phyloP scores from a whole-genome alignment of 2,888 invertebrate species.

The Hedya salicella region DNA sequence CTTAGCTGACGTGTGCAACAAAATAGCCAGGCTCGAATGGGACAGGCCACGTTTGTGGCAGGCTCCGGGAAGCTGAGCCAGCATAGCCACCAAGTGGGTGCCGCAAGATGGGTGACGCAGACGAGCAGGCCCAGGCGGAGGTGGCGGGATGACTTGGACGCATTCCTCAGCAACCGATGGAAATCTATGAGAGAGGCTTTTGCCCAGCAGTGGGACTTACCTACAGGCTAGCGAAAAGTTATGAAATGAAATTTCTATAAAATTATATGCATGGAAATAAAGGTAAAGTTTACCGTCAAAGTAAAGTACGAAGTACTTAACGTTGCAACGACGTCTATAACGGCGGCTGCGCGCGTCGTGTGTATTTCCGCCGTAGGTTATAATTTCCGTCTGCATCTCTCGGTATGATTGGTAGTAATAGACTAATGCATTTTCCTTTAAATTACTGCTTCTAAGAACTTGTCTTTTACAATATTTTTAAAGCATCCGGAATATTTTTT shows the following conservation, averaged over 20 bases:
- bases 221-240: neutral
- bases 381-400: slow-evolving; percentile 29
- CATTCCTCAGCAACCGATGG: too few species aligned
- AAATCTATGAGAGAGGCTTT: too few species aligned
- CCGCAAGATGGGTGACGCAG: too few species aligned
- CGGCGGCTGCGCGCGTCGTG: neutral
- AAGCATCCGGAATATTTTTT: too few species aligned
- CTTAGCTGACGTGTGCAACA: too few species aligned
- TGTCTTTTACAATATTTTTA: too few species aligned
- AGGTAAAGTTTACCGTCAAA: neutral
- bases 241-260: neutral
- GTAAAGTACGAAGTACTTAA: neutral
- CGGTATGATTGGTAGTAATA: slow-evolving; percentile 1
- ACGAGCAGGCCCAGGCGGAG: too few species aligned
- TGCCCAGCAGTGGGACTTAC: neutral
- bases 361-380: slow-evolving; percentile 20
- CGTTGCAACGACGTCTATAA: neutral
- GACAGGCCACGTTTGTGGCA: too few species aligned
- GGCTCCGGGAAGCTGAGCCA: too few species aligned
- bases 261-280: neutral
- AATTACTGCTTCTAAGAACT: slow-evolving; percentile 3
- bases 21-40: too few species aligned
- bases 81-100: too few species aligned
- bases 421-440: slow-evolving; percentile 14
- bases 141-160: too few species aligned